Conservation (phyloP, 2,113 vertebrate species). For the Hirundichthys speculiger region DNA sequence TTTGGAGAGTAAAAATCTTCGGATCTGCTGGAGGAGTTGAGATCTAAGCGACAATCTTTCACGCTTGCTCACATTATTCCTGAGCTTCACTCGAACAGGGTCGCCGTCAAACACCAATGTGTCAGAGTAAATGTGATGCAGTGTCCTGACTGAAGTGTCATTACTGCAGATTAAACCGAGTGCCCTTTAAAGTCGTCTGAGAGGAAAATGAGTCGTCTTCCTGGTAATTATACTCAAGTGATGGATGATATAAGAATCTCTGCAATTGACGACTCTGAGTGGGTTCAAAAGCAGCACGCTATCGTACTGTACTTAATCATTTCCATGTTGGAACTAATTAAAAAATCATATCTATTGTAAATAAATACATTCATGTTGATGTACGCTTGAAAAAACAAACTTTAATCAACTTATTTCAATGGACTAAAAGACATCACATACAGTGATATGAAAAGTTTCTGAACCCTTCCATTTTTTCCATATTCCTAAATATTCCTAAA, state of each 20-base stretch:
- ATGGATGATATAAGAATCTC: slow-evolving; percentile 22
- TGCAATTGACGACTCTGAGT: slow-evolving; percentile 1
- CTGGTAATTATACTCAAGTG: slow-evolving; percentile 54
- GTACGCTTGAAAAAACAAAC: not conserved
- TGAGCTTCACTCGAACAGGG: slow-evolving; percentile 1
- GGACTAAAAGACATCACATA: too few relatives aligned
- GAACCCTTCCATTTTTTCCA: not conserved
- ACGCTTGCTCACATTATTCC: not conserved
- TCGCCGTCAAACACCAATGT: not conserved
- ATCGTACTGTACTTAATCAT: not conserved
- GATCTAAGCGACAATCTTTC: not conserved
- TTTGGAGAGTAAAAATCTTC: not conserved
- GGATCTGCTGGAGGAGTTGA: not conserved
- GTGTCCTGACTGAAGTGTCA: slow-evolving; percentile 31
- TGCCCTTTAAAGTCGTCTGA: slow-evolving; percentile 44
- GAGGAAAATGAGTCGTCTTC: slow-evolving; percentile 29
- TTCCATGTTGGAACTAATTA: slow-evolving; percentile 20
- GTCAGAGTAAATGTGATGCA: slow-evolving; percentile 8
- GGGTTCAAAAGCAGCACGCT: slow-evolving; percentile 21
- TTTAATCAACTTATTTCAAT: too few relatives aligned
- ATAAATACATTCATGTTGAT: slow-evolving; percentile 6
- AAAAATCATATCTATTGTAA: not conserved
- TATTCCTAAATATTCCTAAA: too few relatives aligned
- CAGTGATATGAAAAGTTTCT: not conserved
- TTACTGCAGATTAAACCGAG: slow-evolving; percentile 39